Conservation (phyloP, 2,797 vertebrate genomes). For the Lithobates sylvaticus region DNA sequence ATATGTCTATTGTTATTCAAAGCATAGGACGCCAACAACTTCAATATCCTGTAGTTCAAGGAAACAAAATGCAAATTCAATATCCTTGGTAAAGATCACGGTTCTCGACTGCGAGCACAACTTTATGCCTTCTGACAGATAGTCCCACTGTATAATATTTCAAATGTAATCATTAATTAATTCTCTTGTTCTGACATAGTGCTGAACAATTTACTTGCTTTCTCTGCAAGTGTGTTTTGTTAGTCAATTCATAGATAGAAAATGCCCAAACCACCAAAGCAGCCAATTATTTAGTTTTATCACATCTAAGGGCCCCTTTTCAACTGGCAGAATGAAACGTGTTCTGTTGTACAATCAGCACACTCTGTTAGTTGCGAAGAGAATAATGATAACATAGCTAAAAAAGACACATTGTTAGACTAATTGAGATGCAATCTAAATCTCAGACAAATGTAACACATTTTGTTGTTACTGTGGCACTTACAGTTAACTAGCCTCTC, state of each 20-base stretch:
- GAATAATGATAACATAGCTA: slow-evolving; percentile 40
- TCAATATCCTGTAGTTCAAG: not conserved
- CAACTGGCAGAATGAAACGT: slow-evolving; percentile 36
- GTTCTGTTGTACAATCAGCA: slow-evolving; percentile 20
- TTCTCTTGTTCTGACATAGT: slow-evolving; percentile 39
- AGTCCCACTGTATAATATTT: slow-evolving; percentile 35
- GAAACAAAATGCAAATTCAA: slow-evolving; percentile 32
- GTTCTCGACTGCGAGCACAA: not conserved
- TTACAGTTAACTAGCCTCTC: slow-evolving; percentile 72
- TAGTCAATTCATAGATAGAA: slow-evolving; percentile 44
- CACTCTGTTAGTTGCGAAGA: slow-evolving; percentile 38
- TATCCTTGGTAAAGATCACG: not conserved
- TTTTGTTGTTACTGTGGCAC: not conserved
- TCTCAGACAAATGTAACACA: slow-evolving; percentile 50
- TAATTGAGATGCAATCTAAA: slow-evolving; percentile 58
- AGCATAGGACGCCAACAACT: not conserved
- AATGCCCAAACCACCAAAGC: slow-evolving; percentile 56
- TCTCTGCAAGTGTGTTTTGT: slow-evolving; percentile 44
- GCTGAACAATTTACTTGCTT: slow-evolving; percentile 41
- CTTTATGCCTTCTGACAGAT: not conserved
- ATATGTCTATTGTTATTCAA: not conserved
- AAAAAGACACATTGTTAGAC: slow-evolving; percentile 41
- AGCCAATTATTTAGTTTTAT: slow-evolving; percentile 57
- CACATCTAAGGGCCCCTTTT: slow-evolving; percentile 43
- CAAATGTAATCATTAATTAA: slow-evolving; percentile 52